Evolutionary conservation across 2,888 invertebrate species (phyloP).

Genomic region (Microchrysa polita): DNA sequence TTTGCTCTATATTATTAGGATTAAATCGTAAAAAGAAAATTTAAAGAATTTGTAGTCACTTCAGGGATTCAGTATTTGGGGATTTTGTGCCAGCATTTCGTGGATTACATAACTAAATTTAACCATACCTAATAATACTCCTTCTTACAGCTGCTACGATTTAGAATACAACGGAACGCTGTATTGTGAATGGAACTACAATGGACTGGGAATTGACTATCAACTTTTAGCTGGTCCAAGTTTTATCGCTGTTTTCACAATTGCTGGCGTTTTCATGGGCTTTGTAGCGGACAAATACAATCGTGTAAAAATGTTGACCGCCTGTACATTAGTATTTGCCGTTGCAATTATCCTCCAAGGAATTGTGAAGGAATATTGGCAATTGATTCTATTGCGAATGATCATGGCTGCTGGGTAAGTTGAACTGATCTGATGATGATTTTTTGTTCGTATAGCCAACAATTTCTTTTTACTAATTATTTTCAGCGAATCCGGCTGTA

Average conservation of each 20-base stretch:
- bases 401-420: slow-evolving; percentile 82
- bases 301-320: slow-evolving; percentile 77
- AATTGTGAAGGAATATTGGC: slow-evolving; percentile 87
- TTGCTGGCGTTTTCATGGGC: slow-evolving; percentile 86
- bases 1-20: no score
- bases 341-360: slow-evolving; percentile 88
- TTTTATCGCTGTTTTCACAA: slow-evolving; percentile 90
- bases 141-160: slow-evolving; percentile 70
- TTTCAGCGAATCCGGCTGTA: slow-evolving; percentile 83
- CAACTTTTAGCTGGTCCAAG: slow-evolving; percentile 92
- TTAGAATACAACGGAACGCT: slow-evolving; percentile 75
- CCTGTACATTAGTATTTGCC: slow-evolving; percentile 83
- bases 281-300: slow-evolving; percentile 82
- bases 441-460: no score
- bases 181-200: slow-evolving; percentile 93
- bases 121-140: no score
- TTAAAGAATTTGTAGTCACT: no score
- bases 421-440: slow-evolving; percentile 8
- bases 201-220: slow-evolving; percentile 90
- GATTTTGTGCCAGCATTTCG: no score
- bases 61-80: no score
- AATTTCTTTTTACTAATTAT: slow-evolving; percentile 33
- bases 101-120: no score
- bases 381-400: slow-evolving; percentile 85
- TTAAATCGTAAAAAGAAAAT: no score